Percentiles rank a stretch among this genome's conserved stretches.
Evolutionary conservation across 1,140 invertebrate genomes (phyloP).

Genomic region (Neodiprion virginianus): DNA sequence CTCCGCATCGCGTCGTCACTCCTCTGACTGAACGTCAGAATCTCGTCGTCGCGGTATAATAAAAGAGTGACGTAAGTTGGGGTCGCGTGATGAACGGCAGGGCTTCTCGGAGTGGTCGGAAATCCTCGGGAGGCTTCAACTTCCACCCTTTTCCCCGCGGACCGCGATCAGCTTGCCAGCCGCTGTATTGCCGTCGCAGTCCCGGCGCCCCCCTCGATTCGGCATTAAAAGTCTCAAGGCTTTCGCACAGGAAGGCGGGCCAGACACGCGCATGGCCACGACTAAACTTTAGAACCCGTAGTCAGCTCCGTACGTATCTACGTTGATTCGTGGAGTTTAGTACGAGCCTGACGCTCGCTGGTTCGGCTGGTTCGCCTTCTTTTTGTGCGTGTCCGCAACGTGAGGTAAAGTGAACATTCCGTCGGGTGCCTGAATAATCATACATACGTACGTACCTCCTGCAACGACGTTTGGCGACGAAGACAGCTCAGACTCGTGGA

Average conservation of each 20-base stretch:
- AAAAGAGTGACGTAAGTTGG: neutral
- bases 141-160: neutral
- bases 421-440: no score
- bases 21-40: neutral
- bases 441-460: no score
- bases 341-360: neutral
- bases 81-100: slow-evolving; percentile 22
- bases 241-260: neutral
- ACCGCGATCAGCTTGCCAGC: no score
- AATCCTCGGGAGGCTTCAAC: slow-evolving; percentile 11
- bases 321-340: neutral
- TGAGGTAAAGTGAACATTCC: no score
- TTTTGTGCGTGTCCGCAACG: no score
- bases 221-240: neutral
- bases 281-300: neutral
- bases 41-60: neutral
- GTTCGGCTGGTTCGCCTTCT: neutral
- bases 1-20: no score
- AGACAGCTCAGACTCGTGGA: no score
- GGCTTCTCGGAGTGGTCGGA: slow-evolving; percentile 21
- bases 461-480: no score
- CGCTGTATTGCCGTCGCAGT: neutral
- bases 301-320: no score
- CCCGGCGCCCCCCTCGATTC: neutral
- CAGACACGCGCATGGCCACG: neutral